Evolutionary conservation across 2,888 invertebrate species (phyloP), one percentile per base, ranked within the genome.

Genomic region (Monopis laevigella): DNA sequence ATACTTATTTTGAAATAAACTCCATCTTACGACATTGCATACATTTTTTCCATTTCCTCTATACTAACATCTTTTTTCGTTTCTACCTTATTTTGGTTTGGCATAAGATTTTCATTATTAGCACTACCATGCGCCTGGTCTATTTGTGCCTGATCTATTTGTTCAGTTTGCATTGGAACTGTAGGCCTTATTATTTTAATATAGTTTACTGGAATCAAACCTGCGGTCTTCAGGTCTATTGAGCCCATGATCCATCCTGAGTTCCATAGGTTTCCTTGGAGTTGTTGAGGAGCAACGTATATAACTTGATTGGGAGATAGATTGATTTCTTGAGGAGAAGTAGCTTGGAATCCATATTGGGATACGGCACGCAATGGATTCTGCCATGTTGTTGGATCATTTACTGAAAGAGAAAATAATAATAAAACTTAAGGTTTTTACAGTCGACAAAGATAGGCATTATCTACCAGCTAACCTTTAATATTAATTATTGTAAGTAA

Each of bases 211-310:
- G 90, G 90, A 4, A 89, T 81, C 2, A 88, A 60, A 0, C 89
- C 90, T 0, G 84, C 78, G 12, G 62, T 72, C 35, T 80, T 82
- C 29, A 84, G 82, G 60, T 86, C 84, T 1, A 80, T 59, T 0
- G 82, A 63, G 0, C 86, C 89, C 62, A 87, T 78, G 0, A 87
- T 81, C 89, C 89, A 90, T 2, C 89, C 89, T 0, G 86, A 82
- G 59, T 85, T 86, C 58, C 86, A 83, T 2, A 88, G 65, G 8
- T 82, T 55, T 52, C 88, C 86, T 68, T 98, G 97, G 16, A 93
- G 77, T 48, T 89, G 88, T 58, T 87, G 84, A 1, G 97, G 96
- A 0, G 97, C 97, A 7, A 98, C 72, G 42, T 86, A 82, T 4
- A 98, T 68, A 24, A 85, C 83, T 56, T 96, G 92, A 47, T 93